A percentile compares a stretch with the other conserved stretches of the same genome.
These are phyloP conservation scores for Drosophila prostipennis DNA, from an alignment of 2,888 invertebrate genomes.

Conservation along the genomic window DNA sequence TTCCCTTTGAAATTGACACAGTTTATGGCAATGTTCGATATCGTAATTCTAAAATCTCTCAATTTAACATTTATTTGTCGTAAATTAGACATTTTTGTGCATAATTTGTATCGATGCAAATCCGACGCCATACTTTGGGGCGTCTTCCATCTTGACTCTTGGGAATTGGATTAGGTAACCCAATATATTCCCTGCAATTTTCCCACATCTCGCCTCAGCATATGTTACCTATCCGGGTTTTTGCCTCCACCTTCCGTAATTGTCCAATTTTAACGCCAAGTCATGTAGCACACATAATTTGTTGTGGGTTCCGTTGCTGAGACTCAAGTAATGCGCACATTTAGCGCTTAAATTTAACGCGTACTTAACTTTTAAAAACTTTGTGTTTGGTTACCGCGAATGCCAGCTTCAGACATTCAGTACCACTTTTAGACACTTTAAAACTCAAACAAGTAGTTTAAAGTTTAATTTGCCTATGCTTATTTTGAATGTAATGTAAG, in stretches of 20 bases:
- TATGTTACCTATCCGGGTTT: slow-evolving; percentile 36
- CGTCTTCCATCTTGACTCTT: slow-evolving; percentile 22
- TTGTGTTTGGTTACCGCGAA: neutral
- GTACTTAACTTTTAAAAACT: slow-evolving; percentile 19
- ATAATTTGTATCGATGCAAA: slow-evolving; percentile 44
- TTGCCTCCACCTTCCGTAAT: slow-evolving; percentile 43
- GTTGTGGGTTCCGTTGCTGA: slow-evolving; percentile 15
- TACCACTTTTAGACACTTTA: neutral
- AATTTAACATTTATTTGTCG: slow-evolving; percentile 80
- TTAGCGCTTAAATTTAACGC: slow-evolving; percentile 55
- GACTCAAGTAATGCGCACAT: slow-evolving; percentile 24
- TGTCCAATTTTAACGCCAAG: slow-evolving; percentile 64
- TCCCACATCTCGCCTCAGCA: slow-evolving; percentile 22
- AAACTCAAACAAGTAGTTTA: no score
- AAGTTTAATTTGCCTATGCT: no score
- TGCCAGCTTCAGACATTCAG: neutral
- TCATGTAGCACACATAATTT: slow-evolving; percentile 67
- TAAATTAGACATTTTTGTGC: slow-evolving; percentile 72
- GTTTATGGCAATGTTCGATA: slow-evolving; percentile 64
- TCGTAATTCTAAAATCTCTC: slow-evolving; percentile 74
- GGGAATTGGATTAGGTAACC: slow-evolving; percentile 16
- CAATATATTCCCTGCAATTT: slow-evolving; percentile 2
- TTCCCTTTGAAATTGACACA: slow-evolving; percentile 52
- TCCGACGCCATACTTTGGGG: slow-evolving; percentile 51
- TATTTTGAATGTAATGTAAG: no score